phyloP scores from a whole-genome alignment of 1,140 invertebrate species.

The Lepidostoma basale region DNA sequence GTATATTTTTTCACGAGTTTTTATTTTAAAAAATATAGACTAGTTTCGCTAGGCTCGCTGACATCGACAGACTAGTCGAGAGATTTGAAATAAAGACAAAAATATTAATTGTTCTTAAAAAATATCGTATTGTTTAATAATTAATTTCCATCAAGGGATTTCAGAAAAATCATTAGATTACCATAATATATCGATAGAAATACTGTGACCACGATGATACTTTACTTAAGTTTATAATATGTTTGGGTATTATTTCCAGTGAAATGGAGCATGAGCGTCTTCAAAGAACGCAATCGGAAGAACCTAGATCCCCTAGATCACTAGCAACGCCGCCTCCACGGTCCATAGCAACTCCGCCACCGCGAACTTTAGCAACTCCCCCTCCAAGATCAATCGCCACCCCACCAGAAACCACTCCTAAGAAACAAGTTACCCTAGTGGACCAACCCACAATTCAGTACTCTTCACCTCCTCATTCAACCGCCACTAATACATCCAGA shows the following conservation, averaged over 20 bases:
- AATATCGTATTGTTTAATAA: too few relatives aligned
- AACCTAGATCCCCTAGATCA: conserved; percentile 72
- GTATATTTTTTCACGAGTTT: too few relatives aligned
- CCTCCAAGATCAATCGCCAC: conserved; percentile 65
- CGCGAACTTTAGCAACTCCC: conserved; percentile 68
- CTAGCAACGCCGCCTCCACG: conserved; percentile 4
- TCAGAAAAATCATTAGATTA: too few relatives aligned
- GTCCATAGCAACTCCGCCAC: not conserved
- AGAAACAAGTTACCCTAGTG: conserved; percentile 42
- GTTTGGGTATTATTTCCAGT: conserved; percentile 38
- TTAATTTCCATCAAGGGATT: too few relatives aligned
- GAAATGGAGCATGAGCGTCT: conserved; percentile 73
- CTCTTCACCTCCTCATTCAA: not conserved
- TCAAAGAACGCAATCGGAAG: conserved; percentile 82
- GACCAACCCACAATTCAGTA: conserved; percentile 36
- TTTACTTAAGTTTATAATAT: too few relatives aligned
- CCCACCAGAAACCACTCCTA: conserved; percentile 43
- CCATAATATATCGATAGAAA: too few relatives aligned
- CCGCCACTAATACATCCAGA: conserved; percentile 22
- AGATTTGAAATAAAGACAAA: too few relatives aligned
- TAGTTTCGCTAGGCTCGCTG: too few relatives aligned
- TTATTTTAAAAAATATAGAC: too few relatives aligned
- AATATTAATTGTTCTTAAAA: too few relatives aligned
- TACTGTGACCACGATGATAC: too few relatives aligned
- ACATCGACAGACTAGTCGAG: too few relatives aligned